Evolutionary conservation across 2,888 invertebrate genomes (phyloP).

Genomic region (Lasioglossum marginatum): DNA sequence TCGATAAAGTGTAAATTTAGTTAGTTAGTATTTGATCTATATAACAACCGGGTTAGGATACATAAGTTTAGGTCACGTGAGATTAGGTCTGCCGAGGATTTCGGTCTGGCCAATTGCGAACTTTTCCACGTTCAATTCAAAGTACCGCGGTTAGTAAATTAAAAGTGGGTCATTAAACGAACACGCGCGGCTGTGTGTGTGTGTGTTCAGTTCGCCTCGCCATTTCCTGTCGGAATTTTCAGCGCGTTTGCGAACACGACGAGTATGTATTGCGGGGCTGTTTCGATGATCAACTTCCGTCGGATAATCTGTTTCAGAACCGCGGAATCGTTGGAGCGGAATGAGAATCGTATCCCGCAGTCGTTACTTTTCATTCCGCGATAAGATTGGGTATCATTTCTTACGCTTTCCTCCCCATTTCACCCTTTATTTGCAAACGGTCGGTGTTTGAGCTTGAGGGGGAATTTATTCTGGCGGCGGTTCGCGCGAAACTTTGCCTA

Average conservation of each 20-base stretch:
- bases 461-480: conserved; percentile 19
- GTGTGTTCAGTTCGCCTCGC: not conserved
- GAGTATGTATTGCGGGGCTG: not conserved
- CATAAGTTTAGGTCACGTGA: not conserved
- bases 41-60: not conserved
- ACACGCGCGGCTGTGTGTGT: no score
- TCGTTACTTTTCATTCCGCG: conserved; percentile 18
- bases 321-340: not conserved
- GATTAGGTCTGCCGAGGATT: not conserved
- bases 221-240: not conserved
- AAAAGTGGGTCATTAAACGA: not conserved
- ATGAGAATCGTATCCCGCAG: not conserved
- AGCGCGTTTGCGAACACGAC: not conserved
- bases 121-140: not conserved
- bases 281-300: not conserved
- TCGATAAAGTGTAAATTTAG: no score
- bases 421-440: conserved; percentile 29
- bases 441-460: conserved; percentile 3
- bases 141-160: not conserved
- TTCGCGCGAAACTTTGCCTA: conserved; percentile 26
- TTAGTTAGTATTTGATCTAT: no score
- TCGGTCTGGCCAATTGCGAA: not conserved
- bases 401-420: conserved; percentile 23
- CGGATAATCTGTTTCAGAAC: not conserved
- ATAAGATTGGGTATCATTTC: conserved; percentile 35